Percentiles rank a stretch among this genome's conserved stretches.
Conservation (phyloP, 2,888 invertebrate genomes). For the Oasisia sp. region DNA sequence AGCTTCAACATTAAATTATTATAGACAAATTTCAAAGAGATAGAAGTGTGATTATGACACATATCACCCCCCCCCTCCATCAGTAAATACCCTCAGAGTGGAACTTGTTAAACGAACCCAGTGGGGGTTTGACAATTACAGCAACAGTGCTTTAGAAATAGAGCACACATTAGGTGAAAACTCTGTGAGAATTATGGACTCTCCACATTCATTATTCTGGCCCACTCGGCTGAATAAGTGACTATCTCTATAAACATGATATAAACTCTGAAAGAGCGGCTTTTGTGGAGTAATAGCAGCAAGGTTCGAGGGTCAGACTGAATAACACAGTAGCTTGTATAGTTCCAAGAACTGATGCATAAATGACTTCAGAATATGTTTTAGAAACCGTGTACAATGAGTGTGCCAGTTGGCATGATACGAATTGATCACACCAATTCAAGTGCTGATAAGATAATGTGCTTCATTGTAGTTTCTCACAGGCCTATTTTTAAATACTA, state of each 20-base stretch:
- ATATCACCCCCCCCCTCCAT: too few species aligned
- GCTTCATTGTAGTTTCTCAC: neutral
- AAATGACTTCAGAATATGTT: neutral
- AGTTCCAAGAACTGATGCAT: neutral
- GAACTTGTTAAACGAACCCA: too few species aligned
- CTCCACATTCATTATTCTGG: neutral
- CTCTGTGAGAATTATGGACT: neutral
- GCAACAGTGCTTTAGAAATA: too few species aligned
- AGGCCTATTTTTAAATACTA: neutral
- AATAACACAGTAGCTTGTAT: neutral
- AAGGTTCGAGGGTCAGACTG: neutral
- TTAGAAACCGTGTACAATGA: neutral
- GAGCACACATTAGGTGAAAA: neutral
- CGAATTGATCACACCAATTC: neutral
- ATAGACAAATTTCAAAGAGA: too few species aligned
- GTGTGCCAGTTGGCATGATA: neutral
- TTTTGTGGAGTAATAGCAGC: neutral
- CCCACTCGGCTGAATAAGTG: neutral
- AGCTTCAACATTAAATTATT: neutral
- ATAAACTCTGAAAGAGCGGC: neutral
- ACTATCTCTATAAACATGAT: neutral
- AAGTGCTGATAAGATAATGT: conserved; percentile 8
- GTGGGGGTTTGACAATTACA: too few species aligned
- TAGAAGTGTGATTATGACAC: too few species aligned
- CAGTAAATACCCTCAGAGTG: too few species aligned